Base-by-base conservation (phyloP, 1,140 invertebrate genomes). In the Oncopeltus fasciatus region DNA sequence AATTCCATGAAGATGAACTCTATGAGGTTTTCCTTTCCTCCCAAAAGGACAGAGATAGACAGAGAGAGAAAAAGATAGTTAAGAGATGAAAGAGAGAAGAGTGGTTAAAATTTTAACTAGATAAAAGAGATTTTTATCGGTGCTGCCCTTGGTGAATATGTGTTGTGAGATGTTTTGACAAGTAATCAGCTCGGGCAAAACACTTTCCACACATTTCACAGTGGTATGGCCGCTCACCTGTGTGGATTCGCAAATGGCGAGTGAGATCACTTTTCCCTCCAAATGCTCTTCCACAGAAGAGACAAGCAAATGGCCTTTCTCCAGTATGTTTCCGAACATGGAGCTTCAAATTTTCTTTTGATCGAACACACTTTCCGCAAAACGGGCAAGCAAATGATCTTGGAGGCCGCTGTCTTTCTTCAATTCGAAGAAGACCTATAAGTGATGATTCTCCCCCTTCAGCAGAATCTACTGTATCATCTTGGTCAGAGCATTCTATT, bases 161-260 rank as follows among this genome's bases (percentile, higher is more conserved):
- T 3, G 89, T 92, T 58, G 88, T 91, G 61, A 92, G 78, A 73
- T 92, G 89, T 74, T 92, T 92, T 64, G 88, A 90, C n/a, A 92
- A 80, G 69, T 92, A 92, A 70, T 92, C 89, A 28, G 88, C 89
- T 9, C 89, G 75, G 11, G 88, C 89, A 75, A 92, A 92, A 71
- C 88, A 90, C 72, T 92, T 92, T 65, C 88, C 88, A 74, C 90
- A 92, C 72, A 88, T 87, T 73, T 92, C 88, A 74, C 89, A 92
- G 70, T 89, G 90, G 73, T 86, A 94, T 49, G 86, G 91, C 68
- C 87, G 79, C 72, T 90, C 86, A 26, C 88, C 89, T 0, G 88
- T 92, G 72, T 92, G 88, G 57, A 91, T 91, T 58, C 88, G 79
- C 31, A 91, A 75, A 70, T 92, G 89, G 9, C 89, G 83, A 1